Base-by-base conservation (phyloP, 2,888 invertebrate genomes). In the Mechanitis mazaeus region DNA sequence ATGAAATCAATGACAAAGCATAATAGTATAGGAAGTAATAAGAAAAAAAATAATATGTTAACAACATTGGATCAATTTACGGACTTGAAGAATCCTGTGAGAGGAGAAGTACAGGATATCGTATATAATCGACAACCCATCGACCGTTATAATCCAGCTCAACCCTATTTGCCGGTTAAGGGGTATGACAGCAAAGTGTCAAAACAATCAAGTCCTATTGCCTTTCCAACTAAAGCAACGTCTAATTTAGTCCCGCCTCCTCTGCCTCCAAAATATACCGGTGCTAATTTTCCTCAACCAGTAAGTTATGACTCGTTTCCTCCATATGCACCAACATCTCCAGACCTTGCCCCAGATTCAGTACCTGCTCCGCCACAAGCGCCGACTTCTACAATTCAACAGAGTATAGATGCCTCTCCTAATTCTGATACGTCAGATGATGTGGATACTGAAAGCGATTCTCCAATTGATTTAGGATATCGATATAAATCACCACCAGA, bases 91-190 rank as follows among this genome's bases (percentile, higher is more conserved):
- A 74, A 81, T 67, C 90, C 90, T 2, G 81, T 87, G 2, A 75
- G 88, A 68, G 91, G 90, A 4, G 90, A 90, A 73, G 85, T 83
- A 45, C 84, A 90, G 70, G 89, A 90, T 60, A 69, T 79, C 2
- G 72, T 68, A 31, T 67, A 74, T 28, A 68, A 72, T 68, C 75
- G 75, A 47, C 79, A 80, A 58, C 79, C 79, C 4, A 75, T 89
- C 58, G 91, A 91, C 64, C 80, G 91, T 28, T 91, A 87, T 67
- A 91, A 91, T 72, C 87, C 91, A n/a, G 90, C 90, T 3, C 88
- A 90, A 68, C 87, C 90, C 1, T 88, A 90, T 72, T 76, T 90
- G 63, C 88, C 88, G 1, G 78, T 77, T 50, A 72, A 75, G n/a
- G 73, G 70, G 28, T 86, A 85, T 62, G 84, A 83, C 7, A 75